A percentile compares a stretch with the other conserved stretches of the same genome.
phyloP scores from a whole-genome alignment of 30 jellyfish, hydroid and myxozoan genomes.

The Pelagia noctiluca region DNA sequence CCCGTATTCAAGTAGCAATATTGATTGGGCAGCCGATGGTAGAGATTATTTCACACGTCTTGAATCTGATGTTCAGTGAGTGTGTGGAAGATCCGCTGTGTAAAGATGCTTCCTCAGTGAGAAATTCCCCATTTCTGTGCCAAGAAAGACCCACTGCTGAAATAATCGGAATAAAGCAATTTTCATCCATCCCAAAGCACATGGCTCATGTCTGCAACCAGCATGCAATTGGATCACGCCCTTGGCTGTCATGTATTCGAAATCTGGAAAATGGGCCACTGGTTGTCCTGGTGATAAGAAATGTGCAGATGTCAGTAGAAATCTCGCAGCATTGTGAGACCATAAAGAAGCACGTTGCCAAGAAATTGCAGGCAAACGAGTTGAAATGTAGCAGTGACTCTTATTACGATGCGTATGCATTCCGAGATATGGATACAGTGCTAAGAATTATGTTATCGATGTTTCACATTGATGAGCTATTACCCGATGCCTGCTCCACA shows the following conservation, averaged over 20 bases:
- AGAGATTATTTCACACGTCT: slow-evolving; percentile 28
- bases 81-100: slow-evolving; percentile 62
- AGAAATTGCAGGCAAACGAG: slow-evolving; percentile 18
- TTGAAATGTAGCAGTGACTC: slow-evolving; percentile 49
- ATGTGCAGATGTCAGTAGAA: background rate
- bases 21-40: slow-evolving; percentile 64
- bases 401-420: slow-evolving; percentile 47
- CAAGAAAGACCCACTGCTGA: slow-evolving; percentile 68
- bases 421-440: slow-evolving; percentile 53
- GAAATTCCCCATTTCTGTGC: slow-evolving; percentile 16
- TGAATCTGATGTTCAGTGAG: slow-evolving; percentile 28
- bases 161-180: slow-evolving; percentile 43
- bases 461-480: slow-evolving; percentile 52
- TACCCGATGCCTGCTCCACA: slow-evolving; percentile 64
- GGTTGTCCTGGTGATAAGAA: slow-evolving; percentile 46
- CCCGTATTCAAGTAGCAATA: slow-evolving; percentile 32
- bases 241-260: slow-evolving; percentile 14
- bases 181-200: slow-evolving; percentile 21
- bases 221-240: slow-evolving; percentile 47
- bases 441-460: slow-evolving; percentile 61
- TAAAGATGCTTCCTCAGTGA: slow-evolving; percentile 15
- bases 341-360: slow-evolving; percentile 9
- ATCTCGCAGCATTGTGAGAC: slow-evolving; percentile 26
- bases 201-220: slow-evolving; percentile 56
- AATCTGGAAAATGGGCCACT: slow-evolving; percentile 53